Base-by-base conservation (phyloP, 2,888 invertebrate species). In the Tiliacea citrago region DNA sequence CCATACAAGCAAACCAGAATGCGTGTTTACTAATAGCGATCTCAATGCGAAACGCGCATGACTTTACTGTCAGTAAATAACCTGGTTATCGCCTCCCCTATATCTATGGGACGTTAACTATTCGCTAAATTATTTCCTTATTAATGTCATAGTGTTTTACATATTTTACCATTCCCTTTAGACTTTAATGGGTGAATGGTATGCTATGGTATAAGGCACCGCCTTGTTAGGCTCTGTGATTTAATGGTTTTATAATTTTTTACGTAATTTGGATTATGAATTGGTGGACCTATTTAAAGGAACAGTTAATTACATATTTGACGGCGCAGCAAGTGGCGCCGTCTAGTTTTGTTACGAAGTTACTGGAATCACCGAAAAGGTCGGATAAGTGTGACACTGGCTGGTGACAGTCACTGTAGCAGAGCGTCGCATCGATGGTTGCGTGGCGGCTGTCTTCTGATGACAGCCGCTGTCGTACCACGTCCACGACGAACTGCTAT, bases 101-200 rank as follows among this genome's bases (percentile, higher is more conserved):
- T 77, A 76, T 83, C 77, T 71, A 51, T 53, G 49, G 63, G 60
- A 86, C 76, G 45, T 81, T 81, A 85, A 82, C 68, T 71, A 71
- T 82, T 74, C 24, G 76, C 76, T 77, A 79, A 88, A 73, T 86
- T 77, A 84, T 88, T 88, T 84, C 86, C 88, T 86, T 86, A 79
- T 75, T 86, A 84, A 80, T 75, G 55, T 47, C 51, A 66, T 8
- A 76, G 35, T 74, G 75, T 74, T 73, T 57, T 68, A 57, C 42
- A 57, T 68, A 66, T 66, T 73, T 79, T 75, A 68, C 51, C 39
- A 68, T 74, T 71, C 47, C 71, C 51, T 70, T 39, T 10, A 61
- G 79, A 79, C 60, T 62, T 68, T 73, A 79, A 79, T 58, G 35
- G 60, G 6, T 12, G n/a, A 73, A 12, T 53, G 47, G 13, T 53